Evolutionary conservation across 2,888 invertebrate species (phyloP).

Genomic region (Criorhina ranunculi): DNA sequence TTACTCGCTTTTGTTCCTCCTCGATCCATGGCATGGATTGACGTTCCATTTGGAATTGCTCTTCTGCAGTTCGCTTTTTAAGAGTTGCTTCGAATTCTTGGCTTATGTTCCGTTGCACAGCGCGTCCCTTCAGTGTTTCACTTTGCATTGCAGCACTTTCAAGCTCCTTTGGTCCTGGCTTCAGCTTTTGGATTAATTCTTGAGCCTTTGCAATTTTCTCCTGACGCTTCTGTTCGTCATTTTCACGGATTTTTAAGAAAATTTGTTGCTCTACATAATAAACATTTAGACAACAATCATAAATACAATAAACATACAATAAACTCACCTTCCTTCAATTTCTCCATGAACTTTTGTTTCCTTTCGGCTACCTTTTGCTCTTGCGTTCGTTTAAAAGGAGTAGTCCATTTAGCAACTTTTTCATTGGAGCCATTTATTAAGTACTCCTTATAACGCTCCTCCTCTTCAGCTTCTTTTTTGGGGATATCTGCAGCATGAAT

Average conservation of each 20-base stretch:
- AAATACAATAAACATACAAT: too few relatives aligned
- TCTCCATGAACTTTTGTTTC: conserved; percentile 72
- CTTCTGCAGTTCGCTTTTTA: conserved; percentile 80
- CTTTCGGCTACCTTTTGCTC: conserved; percentile 78
- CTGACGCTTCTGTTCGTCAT: conserved; percentile 79
- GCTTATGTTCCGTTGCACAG: conserved; percentile 81
- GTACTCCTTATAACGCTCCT: conserved; percentile 82
- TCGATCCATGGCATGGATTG: conserved; percentile 83
- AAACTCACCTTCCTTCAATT: conserved; percentile 73
- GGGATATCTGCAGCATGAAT: conserved; percentile 5
- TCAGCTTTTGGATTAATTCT: conserved; percentile 81
- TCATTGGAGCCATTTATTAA: conserved; percentile 84
- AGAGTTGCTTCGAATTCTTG: conserved; percentile 79
- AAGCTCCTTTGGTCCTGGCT: conserved; percentile 82
- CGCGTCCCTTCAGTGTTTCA: conserved; percentile 82
- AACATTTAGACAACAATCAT: not conserved
- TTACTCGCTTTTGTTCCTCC: conserved; percentile 81
- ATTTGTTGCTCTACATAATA: conserved; percentile 42
- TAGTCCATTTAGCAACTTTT: conserved; percentile 85
- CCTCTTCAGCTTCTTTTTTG: conserved; percentile 80
- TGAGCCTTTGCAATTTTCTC: conserved; percentile 82
- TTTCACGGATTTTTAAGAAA: conserved; percentile 77
- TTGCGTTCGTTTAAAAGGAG: conserved; percentile 79
- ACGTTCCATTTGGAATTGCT: conserved; percentile 80
- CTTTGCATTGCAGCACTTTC: conserved; percentile 83